Conservation (phyloP, 2,888 invertebrate species). For the Trypoxylon attenuatum region DNA sequence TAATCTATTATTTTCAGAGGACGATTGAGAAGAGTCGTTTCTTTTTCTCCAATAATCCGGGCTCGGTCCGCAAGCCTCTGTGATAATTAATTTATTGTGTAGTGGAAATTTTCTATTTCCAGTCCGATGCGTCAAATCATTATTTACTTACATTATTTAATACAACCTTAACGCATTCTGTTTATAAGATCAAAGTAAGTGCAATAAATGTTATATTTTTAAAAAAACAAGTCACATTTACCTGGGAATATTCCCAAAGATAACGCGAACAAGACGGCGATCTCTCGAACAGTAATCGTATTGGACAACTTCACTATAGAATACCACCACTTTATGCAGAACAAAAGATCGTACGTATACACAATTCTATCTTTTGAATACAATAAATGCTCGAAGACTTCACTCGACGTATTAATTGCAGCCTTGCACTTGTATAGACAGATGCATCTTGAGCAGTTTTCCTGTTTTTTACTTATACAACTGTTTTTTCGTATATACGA, state of each 20-base stretch:
- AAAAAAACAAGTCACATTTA: no score
- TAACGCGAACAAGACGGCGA: no score
- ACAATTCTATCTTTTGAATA: no score
- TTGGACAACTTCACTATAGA: not conserved
- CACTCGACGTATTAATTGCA: no score
- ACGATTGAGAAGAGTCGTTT: not conserved
- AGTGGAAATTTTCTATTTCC: slow-evolving; percentile 18
- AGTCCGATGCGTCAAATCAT: slow-evolving; percentile 22
- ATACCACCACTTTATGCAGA: not conserved
- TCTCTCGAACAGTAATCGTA: not conserved
- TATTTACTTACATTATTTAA: slow-evolving; percentile 16
- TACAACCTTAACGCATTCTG: slow-evolving; percentile 26
- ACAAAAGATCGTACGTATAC: no score
- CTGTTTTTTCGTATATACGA: no score
- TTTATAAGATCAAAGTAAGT: slow-evolving; percentile 43
- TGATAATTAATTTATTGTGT: slow-evolving; percentile 25
- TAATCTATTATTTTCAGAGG: slow-evolving; percentile 1
- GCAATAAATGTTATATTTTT: slow-evolving; percentile 63
- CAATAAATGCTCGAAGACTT: no score
- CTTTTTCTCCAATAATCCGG: slow-evolving; percentile 4
- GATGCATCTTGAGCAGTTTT: no score
- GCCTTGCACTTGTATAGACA: no score
- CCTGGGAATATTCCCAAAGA: no score
- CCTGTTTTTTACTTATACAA: no score
- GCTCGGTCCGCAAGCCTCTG: slow-evolving; percentile 21